Conservation (phyloP, 2,113 vertebrate species). For the Larimichthys crocea region DNA sequence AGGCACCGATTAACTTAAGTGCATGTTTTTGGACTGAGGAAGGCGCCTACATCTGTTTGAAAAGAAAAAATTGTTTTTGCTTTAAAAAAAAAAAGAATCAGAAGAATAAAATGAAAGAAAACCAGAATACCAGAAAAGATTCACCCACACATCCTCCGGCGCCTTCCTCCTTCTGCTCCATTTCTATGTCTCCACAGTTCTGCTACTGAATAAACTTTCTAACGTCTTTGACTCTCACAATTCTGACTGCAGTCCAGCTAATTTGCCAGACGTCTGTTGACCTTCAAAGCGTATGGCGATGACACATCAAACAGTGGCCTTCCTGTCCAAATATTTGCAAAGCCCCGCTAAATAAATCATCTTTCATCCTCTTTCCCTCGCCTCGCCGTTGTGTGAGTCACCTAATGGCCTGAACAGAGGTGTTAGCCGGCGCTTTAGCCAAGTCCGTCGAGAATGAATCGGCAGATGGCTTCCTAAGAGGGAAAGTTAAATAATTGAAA, state of each 20-base stretch:
- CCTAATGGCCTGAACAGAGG: conserved; percentile 19
- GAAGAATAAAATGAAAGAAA: too few species aligned
- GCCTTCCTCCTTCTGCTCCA: not conserved
- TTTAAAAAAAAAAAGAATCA: too few species aligned
- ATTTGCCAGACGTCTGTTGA: conserved; percentile 46
- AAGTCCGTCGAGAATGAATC: conserved; percentile 20
- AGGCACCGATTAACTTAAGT: too few species aligned
- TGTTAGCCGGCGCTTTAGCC: conserved; percentile 31
- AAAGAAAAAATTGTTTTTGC: too few species aligned
- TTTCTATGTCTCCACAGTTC: not conserved
- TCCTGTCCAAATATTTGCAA: conserved; percentile 40
- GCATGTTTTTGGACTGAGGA: too few species aligned
- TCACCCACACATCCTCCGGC: too few species aligned
- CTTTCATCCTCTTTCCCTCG: conserved; percentile 17
- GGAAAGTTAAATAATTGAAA: not conserved
- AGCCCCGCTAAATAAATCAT: conserved; percentile 33
- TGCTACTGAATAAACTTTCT: not conserved
- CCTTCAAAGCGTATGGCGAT: conserved; percentile 27
- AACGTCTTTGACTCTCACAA: conserved; percentile 28
- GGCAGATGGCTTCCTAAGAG: not conserved
- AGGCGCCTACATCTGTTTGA: too few species aligned
- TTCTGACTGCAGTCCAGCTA: conserved; percentile 24
- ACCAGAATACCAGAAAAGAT: too few species aligned
- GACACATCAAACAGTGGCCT: conserved; percentile 44
- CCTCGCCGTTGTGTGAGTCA: conserved; percentile 39